A percentile compares a stretch with the other conserved stretches of the same genome.
Evolutionary conservation across 2,888 invertebrate genomes (phyloP).

Genomic region (Hirtodrosophila duncani): DNA sequence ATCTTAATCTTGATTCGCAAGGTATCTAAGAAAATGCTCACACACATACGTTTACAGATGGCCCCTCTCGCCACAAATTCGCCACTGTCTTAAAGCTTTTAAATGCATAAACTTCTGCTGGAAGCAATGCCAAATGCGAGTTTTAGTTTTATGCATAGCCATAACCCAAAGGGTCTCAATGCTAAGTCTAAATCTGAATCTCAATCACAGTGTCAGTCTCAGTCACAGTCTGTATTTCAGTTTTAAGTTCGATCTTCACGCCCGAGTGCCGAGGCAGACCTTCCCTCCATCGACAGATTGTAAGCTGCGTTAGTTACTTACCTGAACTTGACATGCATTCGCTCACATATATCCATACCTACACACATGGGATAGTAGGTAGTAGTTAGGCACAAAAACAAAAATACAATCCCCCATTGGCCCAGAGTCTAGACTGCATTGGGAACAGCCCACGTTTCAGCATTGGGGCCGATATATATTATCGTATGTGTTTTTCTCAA

Average conservation of each 20-base stretch:
- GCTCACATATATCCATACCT: constrained; percentile 14
- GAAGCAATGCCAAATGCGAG: too few relatives aligned
- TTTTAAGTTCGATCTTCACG: constrained; percentile 60
- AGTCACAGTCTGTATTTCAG: constrained; percentile 21
- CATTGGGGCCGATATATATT: constrained; percentile 43
- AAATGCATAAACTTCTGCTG: too few relatives aligned
- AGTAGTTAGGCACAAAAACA: constrained; percentile 15
- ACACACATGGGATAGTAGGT: constrained; percentile 27
- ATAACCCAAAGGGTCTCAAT: too few relatives aligned
- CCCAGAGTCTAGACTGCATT: constrained; percentile 62
- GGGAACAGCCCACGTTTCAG: constrained; percentile 54
- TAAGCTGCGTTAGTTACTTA: constrained; percentile 22
- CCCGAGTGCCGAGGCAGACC: constrained; percentile 57
- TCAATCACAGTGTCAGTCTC: constrained; percentile 16
- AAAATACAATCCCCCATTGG: too few relatives aligned
- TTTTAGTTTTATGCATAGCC: too few relatives aligned
- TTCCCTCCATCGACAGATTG: constrained; percentile 19
- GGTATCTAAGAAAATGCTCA: too few relatives aligned
- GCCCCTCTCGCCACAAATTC: too few relatives aligned
- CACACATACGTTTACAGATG: too few relatives aligned
- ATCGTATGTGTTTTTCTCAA: constrained; percentile 13
- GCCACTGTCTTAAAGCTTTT: too few relatives aligned
- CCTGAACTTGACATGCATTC: constrained; percentile 66
- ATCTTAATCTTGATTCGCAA: too few relatives aligned
- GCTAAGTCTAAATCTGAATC: too few relatives aligned